Evolutionary conservation across 2,888 invertebrate genomes (phyloP).

Genomic region (Erebia aethiops): DNA sequence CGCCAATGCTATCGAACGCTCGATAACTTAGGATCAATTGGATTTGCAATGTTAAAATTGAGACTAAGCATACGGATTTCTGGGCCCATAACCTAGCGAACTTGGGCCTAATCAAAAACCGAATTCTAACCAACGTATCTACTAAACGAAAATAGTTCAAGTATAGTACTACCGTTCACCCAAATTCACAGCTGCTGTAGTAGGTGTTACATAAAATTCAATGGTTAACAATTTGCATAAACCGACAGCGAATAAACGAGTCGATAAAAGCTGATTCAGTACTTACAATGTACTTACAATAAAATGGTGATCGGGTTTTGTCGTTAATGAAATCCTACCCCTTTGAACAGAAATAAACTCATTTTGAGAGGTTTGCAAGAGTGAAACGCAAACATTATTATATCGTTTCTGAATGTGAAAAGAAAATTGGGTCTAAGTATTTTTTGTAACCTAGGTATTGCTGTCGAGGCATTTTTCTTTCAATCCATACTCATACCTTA

Average conservation of each 20-base stretch:
- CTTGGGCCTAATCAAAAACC: too few species aligned
- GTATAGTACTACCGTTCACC: neutral
- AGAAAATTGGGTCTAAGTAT: neutral
- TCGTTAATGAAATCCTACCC: conserved; percentile 3
- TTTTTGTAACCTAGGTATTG: neutral
- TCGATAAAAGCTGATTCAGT: neutral
- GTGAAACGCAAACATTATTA: neutral
- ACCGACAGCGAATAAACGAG: neutral
- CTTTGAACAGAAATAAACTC: neutral
- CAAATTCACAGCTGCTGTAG: neutral
- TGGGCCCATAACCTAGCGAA: too few species aligned
- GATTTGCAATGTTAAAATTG: too few species aligned
- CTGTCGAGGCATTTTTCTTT: neutral
- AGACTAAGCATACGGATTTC: too few species aligned
- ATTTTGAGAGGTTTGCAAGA: neutral
- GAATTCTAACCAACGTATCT: too few species aligned
- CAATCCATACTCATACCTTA: neutral
- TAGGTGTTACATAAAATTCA: conserved; percentile 8
- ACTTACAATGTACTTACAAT: conserved; percentile 4
- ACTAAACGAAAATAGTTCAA: neutral
- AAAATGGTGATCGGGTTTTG: neutral
- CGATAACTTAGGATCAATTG: too few species aligned
- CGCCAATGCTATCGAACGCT: too few species aligned
- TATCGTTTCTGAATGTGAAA: neutral
- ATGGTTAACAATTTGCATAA: conserved; percentile 4